Evolutionary conservation across 2,888 invertebrate species (phyloP), one percentile per base, ranked within the genome.

Genomic region (Bellardia bayeri): DNA sequence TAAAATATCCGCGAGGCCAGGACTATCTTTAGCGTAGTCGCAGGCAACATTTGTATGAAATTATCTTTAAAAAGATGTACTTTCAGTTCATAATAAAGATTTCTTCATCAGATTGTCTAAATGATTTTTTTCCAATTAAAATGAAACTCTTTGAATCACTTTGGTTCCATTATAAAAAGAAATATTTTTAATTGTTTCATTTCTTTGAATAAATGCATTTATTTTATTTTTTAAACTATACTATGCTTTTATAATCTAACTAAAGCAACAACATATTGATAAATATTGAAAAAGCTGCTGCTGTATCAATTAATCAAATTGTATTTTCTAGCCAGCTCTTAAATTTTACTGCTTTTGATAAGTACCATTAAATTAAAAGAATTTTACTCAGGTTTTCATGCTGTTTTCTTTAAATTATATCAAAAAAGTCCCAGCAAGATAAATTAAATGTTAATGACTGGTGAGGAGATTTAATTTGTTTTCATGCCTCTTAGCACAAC

Each of bases 371-470:
- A 45, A 61, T 58, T 14, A 2, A 30, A 9, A 74, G 7, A 8
- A 30, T n/a, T n/a, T 11, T 1, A 2, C 8, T 56, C 3, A 13
- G 2, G 1, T 11, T 45, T 9, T 30, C 7, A 16, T 49, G 23
- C 0, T 23, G 23, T 11, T 78, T 51, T 45, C 8, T 42, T 7
- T 3, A 33, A 13, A 72, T 23, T 23, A 33, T 45, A 23, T 66
- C 23, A 40, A 30, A 8, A 37, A 37, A 37, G 6, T 6, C 37
- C 37, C 63, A 37, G 45, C 16, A 66, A 45, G 8, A 23, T 83
- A 71, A 71, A 78, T 71, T 71, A 64, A 64, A 56, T 71, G 45
- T 16, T 14, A 69, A 76, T 61, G 0, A 9, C 13, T 42, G 11
- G 2, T 45, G 11, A 42, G 16, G 6, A 14, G 58, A 40, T 68